Evolutionary conservation across 1,140 invertebrate species (phyloP).

Genomic region (Procambarus virginalis): DNA sequence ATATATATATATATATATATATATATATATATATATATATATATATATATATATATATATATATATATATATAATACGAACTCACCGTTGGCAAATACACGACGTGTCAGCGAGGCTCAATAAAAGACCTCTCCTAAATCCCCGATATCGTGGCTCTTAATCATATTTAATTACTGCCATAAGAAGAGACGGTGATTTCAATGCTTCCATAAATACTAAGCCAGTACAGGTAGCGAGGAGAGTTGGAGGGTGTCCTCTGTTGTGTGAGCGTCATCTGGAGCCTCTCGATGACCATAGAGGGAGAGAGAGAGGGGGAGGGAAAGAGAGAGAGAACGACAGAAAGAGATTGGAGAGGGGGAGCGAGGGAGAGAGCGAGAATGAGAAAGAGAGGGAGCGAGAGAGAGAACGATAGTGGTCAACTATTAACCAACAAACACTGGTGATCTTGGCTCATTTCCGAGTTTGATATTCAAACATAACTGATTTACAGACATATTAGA

Average conservation of each 20-base stretch:
- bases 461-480: too few species aligned
- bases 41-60: not conserved
- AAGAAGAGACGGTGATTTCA: constrained; percentile 47
- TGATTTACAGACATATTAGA: too few species aligned
- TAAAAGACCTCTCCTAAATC: constrained; percentile 31
- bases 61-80: constrained; percentile 11
- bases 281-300: too few species aligned
- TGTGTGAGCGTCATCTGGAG: not conserved
- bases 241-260: not conserved
- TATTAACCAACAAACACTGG: too few species aligned
- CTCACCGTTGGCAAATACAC: constrained; percentile 7
- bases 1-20: too few species aligned
- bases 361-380: too few species aligned
- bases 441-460: too few species aligned
- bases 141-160: constrained; percentile 38
- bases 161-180: constrained; percentile 48
- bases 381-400: too few species aligned
- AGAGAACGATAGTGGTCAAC: too few species aligned
- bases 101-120: constrained; percentile 33
- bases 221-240: constrained; percentile 13
- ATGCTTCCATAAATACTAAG: constrained; percentile 43
- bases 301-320: not conserved
- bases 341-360: not conserved
- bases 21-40: too few species aligned
- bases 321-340: not conserved